Evolutionary conservation across 2,113 vertebrate species (phyloP).

Genomic region (Dasyprocta punctata): DNA sequence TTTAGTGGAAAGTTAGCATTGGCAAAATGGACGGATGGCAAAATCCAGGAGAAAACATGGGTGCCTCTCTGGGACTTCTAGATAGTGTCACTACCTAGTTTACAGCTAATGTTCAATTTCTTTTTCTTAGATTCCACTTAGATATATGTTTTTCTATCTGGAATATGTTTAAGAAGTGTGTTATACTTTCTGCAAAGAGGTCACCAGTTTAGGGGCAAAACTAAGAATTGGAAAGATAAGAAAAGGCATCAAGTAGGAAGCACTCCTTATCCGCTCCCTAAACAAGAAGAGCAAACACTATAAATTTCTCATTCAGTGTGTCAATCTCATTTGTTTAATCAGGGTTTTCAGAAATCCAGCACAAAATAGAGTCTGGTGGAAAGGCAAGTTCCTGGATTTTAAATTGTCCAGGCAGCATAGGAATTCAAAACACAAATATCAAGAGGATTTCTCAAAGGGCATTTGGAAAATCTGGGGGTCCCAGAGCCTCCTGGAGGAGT

Average conservation of each 20-base stretch:
- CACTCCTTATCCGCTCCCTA: not conserved
- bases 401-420: not conserved
- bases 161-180: not conserved
- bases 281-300: not conserved
- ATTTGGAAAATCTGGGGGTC: not conserved
- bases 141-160: not conserved
- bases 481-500: not conserved
- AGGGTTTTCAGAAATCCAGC: not conserved
- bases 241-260: not conserved
- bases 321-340: not conserved
- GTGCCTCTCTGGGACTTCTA: not conserved
- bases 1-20: not conserved
- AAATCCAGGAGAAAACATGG: not conserved
- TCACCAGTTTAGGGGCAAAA: not conserved
- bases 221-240: not conserved
- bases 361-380: not conserved
- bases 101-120: not conserved
- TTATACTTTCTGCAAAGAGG: not conserved
- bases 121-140: slow-evolving; percentile 32
- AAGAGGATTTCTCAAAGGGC: not conserved
- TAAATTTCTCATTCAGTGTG: not conserved
- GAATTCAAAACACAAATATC: not conserved
- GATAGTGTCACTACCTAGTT: not conserved
- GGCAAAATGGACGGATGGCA: not conserved
- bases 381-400: not conserved